Evolutionary conservation across 2,888 invertebrate genomes (phyloP), one percentile per base, ranked within the genome.

Genomic region (Micoletzkya japonica): DNA sequence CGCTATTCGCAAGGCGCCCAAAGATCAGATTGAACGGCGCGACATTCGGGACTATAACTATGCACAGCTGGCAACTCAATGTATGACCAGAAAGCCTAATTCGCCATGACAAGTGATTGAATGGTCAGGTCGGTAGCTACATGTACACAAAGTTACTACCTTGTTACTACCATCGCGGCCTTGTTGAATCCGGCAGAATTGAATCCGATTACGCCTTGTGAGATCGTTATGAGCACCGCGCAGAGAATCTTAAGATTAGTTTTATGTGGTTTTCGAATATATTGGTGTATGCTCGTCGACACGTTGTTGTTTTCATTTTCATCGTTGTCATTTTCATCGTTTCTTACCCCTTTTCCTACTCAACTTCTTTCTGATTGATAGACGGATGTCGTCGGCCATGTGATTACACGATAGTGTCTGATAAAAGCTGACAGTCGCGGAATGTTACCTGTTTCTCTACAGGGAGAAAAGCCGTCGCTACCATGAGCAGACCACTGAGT

Each of bases 101-200:
- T 4, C 17, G 26, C 14, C 2, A 52, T 24, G 24, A 14, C 28
- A 54, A 49, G 28, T 52, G 61, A 44, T 44, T 30, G 24, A 39
- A 4, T 36, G 50, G n/a, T 24, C 1, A 30, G 2, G 20, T 39
- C 36, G n/a, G n/a, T 32, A 7, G 20, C 26, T 28, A 60, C n/a
- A 17, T 3, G 2, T n/a, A 28, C 44, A 61, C 7, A 17, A 26
- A 39, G 44, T 63, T 28, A 36, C 60, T 58, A 73, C 73, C 71
- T 69, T 10, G 72, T 70, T 24, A 74, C 73, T 4, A 74, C 56
- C 34, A 74, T 70, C 1, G 71, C 72, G n/a, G 73, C 74, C 50
- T 74, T 74, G 57, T 73, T 74, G 63, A 74, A 74, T n/a, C 74
- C 74, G 20, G 74, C 74, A 24, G 74, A 73, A 56, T 74, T 74